Conservation (phyloP, 2,113 vertebrate genomes). For the Ploceus nigricollis region DNA sequence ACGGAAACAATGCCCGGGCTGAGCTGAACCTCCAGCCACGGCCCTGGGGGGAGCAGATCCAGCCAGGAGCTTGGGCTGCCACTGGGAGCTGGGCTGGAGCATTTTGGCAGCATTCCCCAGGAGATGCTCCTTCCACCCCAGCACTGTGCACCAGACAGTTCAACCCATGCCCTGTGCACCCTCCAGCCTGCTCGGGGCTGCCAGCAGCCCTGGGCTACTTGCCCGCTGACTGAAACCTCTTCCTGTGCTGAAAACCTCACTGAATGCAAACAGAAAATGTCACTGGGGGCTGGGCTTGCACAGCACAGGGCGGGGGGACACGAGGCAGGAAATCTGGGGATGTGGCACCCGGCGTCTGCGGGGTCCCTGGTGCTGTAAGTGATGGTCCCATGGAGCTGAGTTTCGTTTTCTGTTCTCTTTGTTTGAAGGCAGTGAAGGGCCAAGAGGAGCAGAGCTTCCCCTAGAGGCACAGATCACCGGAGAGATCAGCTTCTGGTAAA, state of each 20-base stretch:
- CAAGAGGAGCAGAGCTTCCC: background rate
- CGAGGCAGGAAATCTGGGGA: background rate
- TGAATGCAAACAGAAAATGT: background rate
- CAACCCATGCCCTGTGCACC: background rate
- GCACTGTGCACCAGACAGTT: background rate
- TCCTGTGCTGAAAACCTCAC: background rate
- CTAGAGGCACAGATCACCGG: background rate
- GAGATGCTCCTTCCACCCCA: background rate
- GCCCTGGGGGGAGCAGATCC: too few species aligned
- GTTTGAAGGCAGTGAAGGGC: background rate
- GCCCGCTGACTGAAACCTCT: background rate
- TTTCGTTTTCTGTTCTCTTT: background rate
- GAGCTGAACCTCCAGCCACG: fast-evolving
- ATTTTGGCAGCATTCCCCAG: background rate
- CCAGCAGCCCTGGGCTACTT: background rate
- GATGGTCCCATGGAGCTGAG: fast-evolving
- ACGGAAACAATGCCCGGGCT: fast-evolving
- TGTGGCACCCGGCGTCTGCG: fast-evolving
- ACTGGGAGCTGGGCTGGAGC: background rate
- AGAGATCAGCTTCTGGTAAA: conserved; percentile 9
- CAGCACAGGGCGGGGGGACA: fast-evolving
- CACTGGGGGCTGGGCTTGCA: background rate
- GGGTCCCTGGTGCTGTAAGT: background rate
- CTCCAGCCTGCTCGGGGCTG: background rate
- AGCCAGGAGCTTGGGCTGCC: background rate